phyloP scores from a whole-genome alignment of 2,888 invertebrate species.

The Caenorhabditis sp. region DNA sequence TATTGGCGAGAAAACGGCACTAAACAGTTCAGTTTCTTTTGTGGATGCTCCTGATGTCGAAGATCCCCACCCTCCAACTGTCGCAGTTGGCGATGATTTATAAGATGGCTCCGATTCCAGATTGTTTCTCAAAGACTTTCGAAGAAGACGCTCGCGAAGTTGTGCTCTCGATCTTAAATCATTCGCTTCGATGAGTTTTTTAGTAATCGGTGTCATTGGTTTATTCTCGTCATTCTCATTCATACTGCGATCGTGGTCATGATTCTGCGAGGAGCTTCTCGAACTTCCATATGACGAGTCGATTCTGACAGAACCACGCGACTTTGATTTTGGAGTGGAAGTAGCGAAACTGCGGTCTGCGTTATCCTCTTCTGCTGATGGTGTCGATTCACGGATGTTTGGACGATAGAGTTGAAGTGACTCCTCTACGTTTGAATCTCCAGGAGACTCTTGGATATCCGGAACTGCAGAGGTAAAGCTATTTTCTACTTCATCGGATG shows the following conservation, averaged over 20 bases:
- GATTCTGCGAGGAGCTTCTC: not conserved
- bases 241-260: conserved; percentile 64
- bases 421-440: conserved; percentile 7
- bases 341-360: conserved; percentile 41
- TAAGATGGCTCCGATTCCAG: no score
- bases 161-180: conserved; percentile 70
- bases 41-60: not conserved
- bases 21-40: conserved; percentile 35
- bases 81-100: not conserved
- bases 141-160: conserved; percentile 71
- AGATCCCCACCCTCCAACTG: conserved; percentile 38
- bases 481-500: not conserved
- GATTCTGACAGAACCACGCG: not conserved
- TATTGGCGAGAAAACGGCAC: conserved; percentile 48
- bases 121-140: conserved; percentile 54
- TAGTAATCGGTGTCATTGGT: conserved; percentile 67
- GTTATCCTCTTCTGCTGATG: not conserved
- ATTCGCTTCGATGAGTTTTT: conserved; percentile 41
- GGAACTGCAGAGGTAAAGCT: not conserved
- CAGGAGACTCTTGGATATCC: not conserved
- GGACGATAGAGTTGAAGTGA: not conserved
- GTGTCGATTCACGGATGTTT: not conserved
- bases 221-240: conserved; percentile 25
- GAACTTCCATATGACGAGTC: conserved; percentile 30
- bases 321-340: conserved; percentile 58